These are phyloP conservation scores for Larimichthys crocea DNA, from an alignment of 2,113 vertebrate species.

Conservation along the genomic window DNA sequence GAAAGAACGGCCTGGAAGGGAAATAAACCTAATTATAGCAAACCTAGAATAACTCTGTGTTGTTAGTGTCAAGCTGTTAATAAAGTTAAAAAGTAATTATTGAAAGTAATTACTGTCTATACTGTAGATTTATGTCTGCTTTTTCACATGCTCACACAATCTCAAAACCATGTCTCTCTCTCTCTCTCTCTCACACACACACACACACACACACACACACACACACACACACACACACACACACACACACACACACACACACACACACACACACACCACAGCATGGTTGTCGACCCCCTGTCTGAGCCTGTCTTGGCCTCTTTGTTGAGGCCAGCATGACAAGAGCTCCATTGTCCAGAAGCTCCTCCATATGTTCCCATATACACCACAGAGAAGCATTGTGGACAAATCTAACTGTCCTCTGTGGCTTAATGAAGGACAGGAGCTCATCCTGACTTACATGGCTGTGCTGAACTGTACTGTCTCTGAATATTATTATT, in stretches of 20 bases:
- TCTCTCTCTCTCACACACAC: too few species aligned
- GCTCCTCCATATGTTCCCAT: constrained; percentile 69
- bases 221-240: neutral
- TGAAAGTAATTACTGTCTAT: neutral
- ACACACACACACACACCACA: constrained; percentile 29
- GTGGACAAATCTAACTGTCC: constrained; percentile 56
- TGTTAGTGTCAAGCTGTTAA: too few species aligned
- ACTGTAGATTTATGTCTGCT: neutral
- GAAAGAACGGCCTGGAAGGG: too few species aligned
- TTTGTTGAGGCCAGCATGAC: constrained; percentile 71
- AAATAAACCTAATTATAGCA: neutral
- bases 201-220: neutral
- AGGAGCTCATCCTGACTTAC: neutral
- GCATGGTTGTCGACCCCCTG: constrained; percentile 50
- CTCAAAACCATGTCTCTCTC: neutral
- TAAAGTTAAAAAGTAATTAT: neutral
- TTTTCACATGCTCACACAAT: neutral
- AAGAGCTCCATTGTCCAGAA: constrained; percentile 71
- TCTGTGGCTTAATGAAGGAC: constrained; percentile 14
- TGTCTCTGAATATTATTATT: neutral
- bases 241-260: constrained; percentile 6
- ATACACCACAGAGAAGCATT: constrained; percentile 23
- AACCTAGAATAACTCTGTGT: neutral
- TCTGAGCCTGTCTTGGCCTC: constrained; percentile 69
- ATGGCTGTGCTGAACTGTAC: neutral